Percentiles rank a stretch among this genome's conserved stretches.
Conservation (phyloP, 2,888 invertebrate genomes). For the Caenorhabditis sp. region DNA sequence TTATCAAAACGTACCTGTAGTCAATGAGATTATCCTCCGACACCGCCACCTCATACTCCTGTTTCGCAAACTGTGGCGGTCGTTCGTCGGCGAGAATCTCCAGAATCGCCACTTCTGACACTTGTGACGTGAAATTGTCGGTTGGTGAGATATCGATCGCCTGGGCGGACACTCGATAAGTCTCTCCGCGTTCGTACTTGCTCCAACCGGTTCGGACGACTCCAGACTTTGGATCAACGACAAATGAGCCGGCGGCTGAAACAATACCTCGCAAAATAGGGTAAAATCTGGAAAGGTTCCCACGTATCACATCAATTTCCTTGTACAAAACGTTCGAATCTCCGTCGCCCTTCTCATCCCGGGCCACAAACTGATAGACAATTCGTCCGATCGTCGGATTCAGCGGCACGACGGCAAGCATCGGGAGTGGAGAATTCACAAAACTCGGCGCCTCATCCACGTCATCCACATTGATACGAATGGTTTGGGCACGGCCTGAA, state of each 20-base stretch:
- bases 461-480: conserved; percentile 69
- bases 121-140: conserved; percentile 53
- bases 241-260: conserved; percentile 65
- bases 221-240: conserved; percentile 71
- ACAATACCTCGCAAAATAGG: conserved; percentile 3
- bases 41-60: conserved; percentile 93
- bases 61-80: conserved; percentile 97
- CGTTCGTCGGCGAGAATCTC: conserved; percentile 85
- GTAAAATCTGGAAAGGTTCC: conserved; percentile 20
- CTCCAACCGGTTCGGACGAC: conserved; percentile 71
- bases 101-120: conserved; percentile 78
- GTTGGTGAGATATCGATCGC: conserved; percentile 69
- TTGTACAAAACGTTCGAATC: conserved; percentile 72
- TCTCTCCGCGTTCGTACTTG: conserved; percentile 65
- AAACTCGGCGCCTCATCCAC: conserved; percentile 94
- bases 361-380: conserved; percentile 85
- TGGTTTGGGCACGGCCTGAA: conserved; percentile 61
- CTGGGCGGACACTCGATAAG: conserved; percentile 70
- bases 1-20: conserved; percentile 82
- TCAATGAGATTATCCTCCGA: conserved; percentile 96
- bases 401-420: conserved; percentile 83
- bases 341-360: conserved; percentile 91
- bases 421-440: conserved; percentile 95
- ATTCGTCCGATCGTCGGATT: conserved; percentile 72
- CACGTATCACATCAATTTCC: conserved; percentile 76